Base-by-base conservation (phyloP, 2,113 vertebrate genomes). In the Nettapus auritus region DNA sequence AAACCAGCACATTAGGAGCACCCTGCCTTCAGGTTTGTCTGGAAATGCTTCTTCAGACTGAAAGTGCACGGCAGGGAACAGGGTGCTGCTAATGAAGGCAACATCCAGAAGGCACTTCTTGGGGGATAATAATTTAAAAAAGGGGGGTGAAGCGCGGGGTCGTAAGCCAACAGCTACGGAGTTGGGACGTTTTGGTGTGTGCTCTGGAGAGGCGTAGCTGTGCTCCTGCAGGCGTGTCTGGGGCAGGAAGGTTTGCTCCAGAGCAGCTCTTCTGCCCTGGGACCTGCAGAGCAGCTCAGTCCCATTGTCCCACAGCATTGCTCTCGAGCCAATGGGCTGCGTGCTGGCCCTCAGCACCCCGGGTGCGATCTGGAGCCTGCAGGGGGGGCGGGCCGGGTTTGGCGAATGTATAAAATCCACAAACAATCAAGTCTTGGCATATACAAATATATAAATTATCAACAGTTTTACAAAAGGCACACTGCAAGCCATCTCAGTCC, bases 401-500 rank as follows among this genome's bases (percentile, higher is more conserved):
- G 22, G 88, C 48, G 82, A 82, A 57, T 79, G 91, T 88, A 95
- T 89, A 91, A 94, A 53, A 93, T 68, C 60, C 88, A 88, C 77
- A 53, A 67, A 46, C 69, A 52, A 84, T 55, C 83, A 56, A 94
- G 92, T 94, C 86, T 83, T 95, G 96, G 96, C 95, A 95, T 93
- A 62, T 97, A 94, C 76, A 97, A 97, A 96, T 93, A 93, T 97
- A 97, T 97, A 98, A 98, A 97, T 98, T 97, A 97, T 64, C 73
- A 66, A 88, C 91, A 94, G 60, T 91, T 94, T 91, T 96, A 97
- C 93, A 94, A 89, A 97, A 96, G 97, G 96, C 97, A 97, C 96
- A 74, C 86, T 77, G 77, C 75, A 92, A 95, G 77, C 95, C 92
- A 26, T 57, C 93, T 96, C 89, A 92, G 94, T 91, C 83, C 33